Evolutionary conservation across 1,140 invertebrate species (phyloP).

Genomic region (Ganaspis sp.): DNA sequence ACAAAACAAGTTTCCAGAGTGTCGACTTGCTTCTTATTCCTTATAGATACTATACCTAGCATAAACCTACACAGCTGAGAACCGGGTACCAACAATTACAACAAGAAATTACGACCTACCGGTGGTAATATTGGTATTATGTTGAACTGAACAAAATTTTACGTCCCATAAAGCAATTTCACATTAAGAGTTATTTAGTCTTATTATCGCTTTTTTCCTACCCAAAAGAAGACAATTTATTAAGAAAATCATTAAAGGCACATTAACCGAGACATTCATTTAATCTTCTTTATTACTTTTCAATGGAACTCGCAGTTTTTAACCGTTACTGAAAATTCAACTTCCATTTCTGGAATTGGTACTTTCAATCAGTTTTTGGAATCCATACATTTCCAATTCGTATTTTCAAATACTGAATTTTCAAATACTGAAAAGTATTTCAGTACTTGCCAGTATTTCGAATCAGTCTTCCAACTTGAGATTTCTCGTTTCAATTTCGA

Average conservation of each 20-base stretch:
- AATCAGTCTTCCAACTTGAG: too few relatives aligned
- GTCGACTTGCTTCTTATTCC: slow-evolving; percentile 18
- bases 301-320: too few relatives aligned
- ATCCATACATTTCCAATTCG: too few relatives aligned
- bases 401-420: too few relatives aligned
- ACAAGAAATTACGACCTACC: background rate
- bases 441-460: too few relatives aligned
- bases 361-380: too few relatives aligned
- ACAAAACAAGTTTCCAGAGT: slow-evolving; percentile 14
- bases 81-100: background rate
- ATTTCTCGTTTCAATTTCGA: too few relatives aligned
- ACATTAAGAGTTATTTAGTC: slow-evolving; percentile 16
- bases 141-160: background rate
- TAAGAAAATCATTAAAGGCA: background rate
- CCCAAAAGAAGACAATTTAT: background rate
- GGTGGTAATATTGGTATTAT: slow-evolving; percentile 18
- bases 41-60: background rate
- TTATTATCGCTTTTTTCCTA: background rate
- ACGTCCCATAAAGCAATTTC: background rate
- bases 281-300: background rate
- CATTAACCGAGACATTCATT: background rate
- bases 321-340: too few relatives aligned
- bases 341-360: too few relatives aligned
- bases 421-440: too few relatives aligned
- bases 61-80: background rate